A percentile compares a stretch with the other conserved stretches of the same genome.
Conservation (phyloP, 2,888 invertebrate genomes). For the Nezara viridula region DNA sequence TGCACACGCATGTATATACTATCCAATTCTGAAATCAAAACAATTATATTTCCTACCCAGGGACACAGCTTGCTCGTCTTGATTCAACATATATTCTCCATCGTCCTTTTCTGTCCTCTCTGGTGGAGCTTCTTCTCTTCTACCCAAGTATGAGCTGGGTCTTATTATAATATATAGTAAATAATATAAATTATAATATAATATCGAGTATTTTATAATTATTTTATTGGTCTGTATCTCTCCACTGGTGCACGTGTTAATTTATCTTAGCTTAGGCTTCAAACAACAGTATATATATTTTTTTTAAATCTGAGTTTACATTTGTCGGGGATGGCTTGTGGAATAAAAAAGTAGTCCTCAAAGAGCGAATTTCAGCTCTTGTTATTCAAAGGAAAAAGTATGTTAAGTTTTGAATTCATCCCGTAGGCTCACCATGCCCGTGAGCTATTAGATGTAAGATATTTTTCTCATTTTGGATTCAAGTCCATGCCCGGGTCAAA, state of each 20-base stretch:
- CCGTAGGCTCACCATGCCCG: constrained; percentile 6
- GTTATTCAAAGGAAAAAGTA: constrained; percentile 45
- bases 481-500: background rate
- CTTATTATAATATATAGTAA: too few relatives aligned
- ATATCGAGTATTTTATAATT: too few relatives aligned
- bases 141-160: too few relatives aligned
- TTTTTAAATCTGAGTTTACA: background rate
- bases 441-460: constrained; percentile 30
- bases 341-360: background rate
- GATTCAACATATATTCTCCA: too few relatives aligned
- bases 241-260: background rate
- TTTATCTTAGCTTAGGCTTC: background rate
- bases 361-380: constrained; percentile 10
- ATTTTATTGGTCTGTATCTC: too few relatives aligned
- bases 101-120: too few relatives aligned
- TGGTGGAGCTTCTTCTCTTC: too few relatives aligned
- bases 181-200: too few relatives aligned
- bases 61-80: too few relatives aligned
- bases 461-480: constrained; percentile 44
- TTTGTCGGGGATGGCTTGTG: background rate
- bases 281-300: background rate
- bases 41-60: too few relatives aligned
- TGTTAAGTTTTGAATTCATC: constrained; percentile 44
- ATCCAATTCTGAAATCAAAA: too few relatives aligned
- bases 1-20: too few relatives aligned